Evolutionary conservation across 2,797 vertebrate species (phyloP).

Genomic region (Hafferia zeledoni): DNA sequence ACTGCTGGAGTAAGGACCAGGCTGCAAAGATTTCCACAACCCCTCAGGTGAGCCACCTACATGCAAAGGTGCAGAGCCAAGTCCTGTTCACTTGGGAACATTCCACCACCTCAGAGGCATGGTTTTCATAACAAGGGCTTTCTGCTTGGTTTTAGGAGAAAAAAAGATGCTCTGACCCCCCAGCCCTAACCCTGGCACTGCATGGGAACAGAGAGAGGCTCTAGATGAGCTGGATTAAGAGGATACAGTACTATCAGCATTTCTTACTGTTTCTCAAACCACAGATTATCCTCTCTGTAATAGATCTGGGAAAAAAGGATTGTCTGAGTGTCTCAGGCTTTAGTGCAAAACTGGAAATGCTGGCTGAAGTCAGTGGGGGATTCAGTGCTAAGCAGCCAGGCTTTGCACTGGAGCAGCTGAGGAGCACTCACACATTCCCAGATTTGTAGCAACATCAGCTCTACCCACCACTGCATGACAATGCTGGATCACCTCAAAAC

Average conservation of each 20-base stretch:
- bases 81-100: neutral
- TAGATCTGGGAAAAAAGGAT: neutral
- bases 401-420: neutral
- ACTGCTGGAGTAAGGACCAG: neutral
- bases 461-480: neutral
- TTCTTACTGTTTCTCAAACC: neutral
- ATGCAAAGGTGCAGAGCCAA: rapidly evolving
- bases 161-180: neutral
- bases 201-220: rapidly evolving
- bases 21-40: neutral
- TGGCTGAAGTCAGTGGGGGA: neutral
- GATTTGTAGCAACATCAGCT: neutral
- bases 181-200: neutral
- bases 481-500: rapidly evolving
- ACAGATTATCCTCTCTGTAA: neutral
- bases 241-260: neutral
- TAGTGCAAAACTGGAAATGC: neutral
- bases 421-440: neutral
- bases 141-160: neutral
- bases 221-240: neutral
- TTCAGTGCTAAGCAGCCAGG: neutral
- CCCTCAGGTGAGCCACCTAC: neutral
- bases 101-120: neutral
- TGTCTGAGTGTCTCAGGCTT: neutral
- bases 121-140: neutral